These are phyloP conservation scores for Onthophagus taurus DNA, from an alignment of 1,140 invertebrate species.

Conservation along the genomic window DNA sequence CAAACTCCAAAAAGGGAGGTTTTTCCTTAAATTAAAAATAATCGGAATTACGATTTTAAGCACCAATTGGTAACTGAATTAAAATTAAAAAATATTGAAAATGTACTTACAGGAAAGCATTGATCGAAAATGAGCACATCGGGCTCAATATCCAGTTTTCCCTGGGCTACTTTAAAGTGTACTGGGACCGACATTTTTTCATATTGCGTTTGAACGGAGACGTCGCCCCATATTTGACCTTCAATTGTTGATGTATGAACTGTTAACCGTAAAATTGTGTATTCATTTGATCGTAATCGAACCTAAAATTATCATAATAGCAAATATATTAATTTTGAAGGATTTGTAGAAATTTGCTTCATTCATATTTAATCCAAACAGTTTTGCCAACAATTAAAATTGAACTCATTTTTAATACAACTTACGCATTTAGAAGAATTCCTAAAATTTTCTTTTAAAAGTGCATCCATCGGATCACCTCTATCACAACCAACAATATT, in stretches of 20 bases:
- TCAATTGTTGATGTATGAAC: constrained; percentile 59
- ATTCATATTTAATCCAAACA: neutral
- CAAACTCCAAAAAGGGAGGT: constrained; percentile 5
- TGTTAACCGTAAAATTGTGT: constrained; percentile 64
- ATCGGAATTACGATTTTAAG: too few relatives aligned
- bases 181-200: constrained; percentile 56
- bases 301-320: constrained; percentile 33
- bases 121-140: constrained; percentile 64
- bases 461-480: constrained; percentile 46
- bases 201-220: constrained; percentile 65
- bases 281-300: constrained; percentile 53
- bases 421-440: constrained; percentile 41
- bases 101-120: constrained; percentile 68
- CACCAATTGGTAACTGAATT: too few relatives aligned
- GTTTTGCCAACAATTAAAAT: constrained; percentile 8
- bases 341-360: neutral
- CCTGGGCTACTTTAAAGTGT: constrained; percentile 51
- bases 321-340: neutral
- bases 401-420: constrained; percentile 11
- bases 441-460: constrained; percentile 40
- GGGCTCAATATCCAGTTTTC: constrained; percentile 48
- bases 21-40: too few relatives aligned
- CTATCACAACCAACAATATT: constrained; percentile 61
- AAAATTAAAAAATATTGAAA: neutral
- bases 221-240: constrained; percentile 57